Evolutionary conservation across 1,140 invertebrate species (phyloP).

Genomic region (Belonocnema kinseyi): DNA sequence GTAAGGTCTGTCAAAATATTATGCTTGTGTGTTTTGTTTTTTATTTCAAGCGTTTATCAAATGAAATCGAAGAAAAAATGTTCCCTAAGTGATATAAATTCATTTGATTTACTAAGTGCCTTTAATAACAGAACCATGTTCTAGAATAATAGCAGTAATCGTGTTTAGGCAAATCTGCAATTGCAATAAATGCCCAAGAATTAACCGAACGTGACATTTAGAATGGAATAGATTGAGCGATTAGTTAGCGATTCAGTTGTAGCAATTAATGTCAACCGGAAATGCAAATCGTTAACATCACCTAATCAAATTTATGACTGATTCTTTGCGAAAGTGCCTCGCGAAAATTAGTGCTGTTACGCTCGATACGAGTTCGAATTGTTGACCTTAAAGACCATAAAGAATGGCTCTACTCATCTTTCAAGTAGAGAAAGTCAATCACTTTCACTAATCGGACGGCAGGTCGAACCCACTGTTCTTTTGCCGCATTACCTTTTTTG

Average conservation of each 20-base stretch:
- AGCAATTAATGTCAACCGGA: conserved; percentile 16
- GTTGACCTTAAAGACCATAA: neutral
- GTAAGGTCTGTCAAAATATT: too few relatives aligned
- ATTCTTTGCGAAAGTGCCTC: neutral
- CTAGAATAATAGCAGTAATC: conserved; percentile 2
- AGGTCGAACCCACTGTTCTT: conserved; percentile 12
- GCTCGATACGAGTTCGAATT: neutral
- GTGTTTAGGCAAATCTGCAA: conserved; percentile 3
- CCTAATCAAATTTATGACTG: neutral
- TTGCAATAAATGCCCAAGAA: conserved; percentile 26
- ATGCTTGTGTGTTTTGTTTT: too few relatives aligned
- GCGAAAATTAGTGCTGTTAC: neutral
- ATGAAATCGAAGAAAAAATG: too few relatives aligned
- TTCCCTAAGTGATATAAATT: too few relatives aligned
- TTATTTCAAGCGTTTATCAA: too few relatives aligned
- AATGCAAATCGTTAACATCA: neutral
- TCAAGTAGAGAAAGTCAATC: conserved; percentile 28
- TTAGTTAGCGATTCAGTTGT: conserved; percentile 3
- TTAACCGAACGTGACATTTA: conserved; percentile 13
- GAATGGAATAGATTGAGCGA: conserved; percentile 24
- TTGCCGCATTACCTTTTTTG: conserved; percentile 30
- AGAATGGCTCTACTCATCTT: conserved; percentile 3
- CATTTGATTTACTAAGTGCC: too few relatives aligned
- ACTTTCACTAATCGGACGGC: conserved; percentile 43
- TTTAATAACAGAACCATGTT: neutral